Conservation (phyloP, 2,888 invertebrate genomes). For the Luperina testacea region DNA sequence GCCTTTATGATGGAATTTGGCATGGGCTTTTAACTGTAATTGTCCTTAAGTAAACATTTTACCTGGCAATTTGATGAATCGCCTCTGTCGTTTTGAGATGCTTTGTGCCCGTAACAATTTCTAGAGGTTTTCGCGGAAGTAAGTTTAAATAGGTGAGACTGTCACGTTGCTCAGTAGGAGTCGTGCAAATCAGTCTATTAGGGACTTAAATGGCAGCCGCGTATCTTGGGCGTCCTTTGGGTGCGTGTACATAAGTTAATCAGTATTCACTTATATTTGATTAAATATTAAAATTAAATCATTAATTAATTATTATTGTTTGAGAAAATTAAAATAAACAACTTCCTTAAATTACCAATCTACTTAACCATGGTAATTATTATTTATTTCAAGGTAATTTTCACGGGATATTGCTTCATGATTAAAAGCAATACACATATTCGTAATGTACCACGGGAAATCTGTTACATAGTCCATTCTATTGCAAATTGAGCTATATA, state of each 20-base stretch:
- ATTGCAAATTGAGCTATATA: slow-evolving; percentile 20
- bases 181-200: slow-evolving; percentile 28
- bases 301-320: background rate
- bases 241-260: background rate
- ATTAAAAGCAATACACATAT: background rate
- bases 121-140: slow-evolving; percentile 69
- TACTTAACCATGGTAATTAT: background rate
- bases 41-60: slow-evolving; percentile 86
- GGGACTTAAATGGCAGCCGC: slow-evolving; percentile 14
- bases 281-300: background rate
- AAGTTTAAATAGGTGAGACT: slow-evolving; percentile 59
- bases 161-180: slow-evolving; percentile 48
- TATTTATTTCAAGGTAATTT: background rate
- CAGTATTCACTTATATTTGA: background rate
- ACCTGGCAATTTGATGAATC: slow-evolving; percentile 88
- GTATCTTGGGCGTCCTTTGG: background rate
- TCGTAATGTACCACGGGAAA: background rate
- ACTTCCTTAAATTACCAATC: background rate
- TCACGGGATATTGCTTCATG: background rate
- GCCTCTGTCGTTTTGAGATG: slow-evolving; percentile 76
- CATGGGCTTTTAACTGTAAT: slow-evolving; percentile 86
- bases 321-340: background rate
- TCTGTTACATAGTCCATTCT: background rate
- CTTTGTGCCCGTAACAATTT: slow-evolving; percentile 81
- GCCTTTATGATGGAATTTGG: slow-evolving; percentile 83